phyloP scores from a whole-genome alignment of 2,113 vertebrate species.

The Illadopsis cleaveri region DNA sequence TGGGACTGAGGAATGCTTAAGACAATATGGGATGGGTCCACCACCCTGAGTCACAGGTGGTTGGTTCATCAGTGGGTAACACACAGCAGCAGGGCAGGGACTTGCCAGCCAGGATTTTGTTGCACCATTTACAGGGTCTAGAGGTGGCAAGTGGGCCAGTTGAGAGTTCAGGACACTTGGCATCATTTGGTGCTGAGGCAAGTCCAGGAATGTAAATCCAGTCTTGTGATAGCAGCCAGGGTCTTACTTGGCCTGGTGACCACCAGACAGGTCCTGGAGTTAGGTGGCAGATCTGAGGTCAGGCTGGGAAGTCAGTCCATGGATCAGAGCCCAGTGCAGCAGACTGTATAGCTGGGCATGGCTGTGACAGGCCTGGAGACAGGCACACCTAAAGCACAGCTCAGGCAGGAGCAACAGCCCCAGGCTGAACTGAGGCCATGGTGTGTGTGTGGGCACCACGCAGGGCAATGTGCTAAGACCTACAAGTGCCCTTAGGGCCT shows the following conservation, averaged over 20 bases:
- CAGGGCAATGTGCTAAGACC: not conserved
- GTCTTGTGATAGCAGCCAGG: not conserved
- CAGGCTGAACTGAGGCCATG: accelerated
- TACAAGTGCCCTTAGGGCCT: accelerated
- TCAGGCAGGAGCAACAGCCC: not conserved
- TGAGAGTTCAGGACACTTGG: not conserved
- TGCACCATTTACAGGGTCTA: not conserved
- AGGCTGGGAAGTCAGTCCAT: not conserved
- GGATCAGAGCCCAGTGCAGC: not conserved
- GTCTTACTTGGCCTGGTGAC: not conserved
- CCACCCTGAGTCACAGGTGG: not conserved
- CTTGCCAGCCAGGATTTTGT: not conserved
- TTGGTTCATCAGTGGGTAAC: not conserved
- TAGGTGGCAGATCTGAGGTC: not conserved
- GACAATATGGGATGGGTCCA: too few species aligned
- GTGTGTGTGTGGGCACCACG: accelerated
- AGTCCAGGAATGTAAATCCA: not conserved
- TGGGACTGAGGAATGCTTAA: not conserved
- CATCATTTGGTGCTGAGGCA: not conserved
- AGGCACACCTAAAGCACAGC: not conserved
- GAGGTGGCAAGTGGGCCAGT: accelerated
- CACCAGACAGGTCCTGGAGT: not conserved
- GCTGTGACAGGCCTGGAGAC: not conserved
- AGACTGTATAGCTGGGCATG: not conserved
- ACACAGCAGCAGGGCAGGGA: not conserved